phyloP scores from a whole-genome alignment of 92 coral and sea anemone genomes.

The Zoanthus sociatus region DNA sequence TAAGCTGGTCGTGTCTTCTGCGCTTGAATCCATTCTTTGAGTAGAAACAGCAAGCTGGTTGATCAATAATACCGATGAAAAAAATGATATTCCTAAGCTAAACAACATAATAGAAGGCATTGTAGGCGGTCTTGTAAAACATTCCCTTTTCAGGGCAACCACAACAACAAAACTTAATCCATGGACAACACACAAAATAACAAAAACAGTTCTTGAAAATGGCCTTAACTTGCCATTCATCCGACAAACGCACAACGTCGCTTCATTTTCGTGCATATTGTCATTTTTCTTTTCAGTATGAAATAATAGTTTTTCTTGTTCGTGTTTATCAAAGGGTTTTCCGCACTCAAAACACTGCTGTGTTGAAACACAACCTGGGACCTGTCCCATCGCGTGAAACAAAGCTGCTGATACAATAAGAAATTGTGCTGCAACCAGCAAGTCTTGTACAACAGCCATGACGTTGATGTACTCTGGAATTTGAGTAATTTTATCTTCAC shows the following conservation, averaged over 20 bases:
- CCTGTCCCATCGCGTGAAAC: constrained; percentile 19
- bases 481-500: background rate
- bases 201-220: constrained; percentile 3
- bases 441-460: constrained; percentile 32
- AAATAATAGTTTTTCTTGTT: background rate
- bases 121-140: constrained; percentile 26
- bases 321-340: background rate
- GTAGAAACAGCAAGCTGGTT: constrained; percentile 5
- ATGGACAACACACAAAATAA: constrained; percentile 26
- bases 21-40: background rate
- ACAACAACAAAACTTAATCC: constrained; percentile 31
- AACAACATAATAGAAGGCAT: constrained; percentile 1
- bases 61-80: constrained; percentile 16
- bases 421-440: constrained; percentile 16
- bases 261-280: background rate
- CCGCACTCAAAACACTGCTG: constrained; percentile 38
- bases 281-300: background rate
- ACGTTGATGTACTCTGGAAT: background rate
- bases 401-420: constrained; percentile 33
- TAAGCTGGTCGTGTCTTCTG: background rate
- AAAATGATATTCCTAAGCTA: constrained; percentile 11
- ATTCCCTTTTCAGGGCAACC: constrained; percentile 28
- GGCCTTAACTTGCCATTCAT: background rate
- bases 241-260: constrained; percentile 21
- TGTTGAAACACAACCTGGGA: constrained; percentile 20